phyloP scores from a whole-genome alignment of 2,113 vertebrate species.

The Ophiodon elongatus region DNA sequence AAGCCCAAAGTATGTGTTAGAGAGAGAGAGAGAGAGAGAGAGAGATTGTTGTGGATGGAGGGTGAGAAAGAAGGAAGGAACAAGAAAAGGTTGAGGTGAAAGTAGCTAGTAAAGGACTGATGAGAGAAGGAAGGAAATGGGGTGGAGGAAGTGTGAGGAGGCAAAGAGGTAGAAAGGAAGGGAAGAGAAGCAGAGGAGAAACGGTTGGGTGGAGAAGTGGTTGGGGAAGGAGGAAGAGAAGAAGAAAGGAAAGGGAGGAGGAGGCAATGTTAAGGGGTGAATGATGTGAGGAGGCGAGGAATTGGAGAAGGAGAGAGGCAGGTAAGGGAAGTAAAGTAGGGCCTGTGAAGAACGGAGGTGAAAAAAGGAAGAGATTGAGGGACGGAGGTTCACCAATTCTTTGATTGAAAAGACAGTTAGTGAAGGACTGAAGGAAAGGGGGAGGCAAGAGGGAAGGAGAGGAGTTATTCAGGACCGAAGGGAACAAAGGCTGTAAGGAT shows the following conservation, averaged over 20 bases:
- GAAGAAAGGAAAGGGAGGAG: neutral
- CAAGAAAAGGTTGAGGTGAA: neutral
- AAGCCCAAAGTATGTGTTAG: neutral
- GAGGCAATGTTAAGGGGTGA: neutral
- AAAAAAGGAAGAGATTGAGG: neutral
- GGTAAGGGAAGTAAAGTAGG: neutral
- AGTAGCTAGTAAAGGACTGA: neutral
- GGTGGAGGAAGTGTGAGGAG: neutral
- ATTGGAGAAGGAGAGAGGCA: neutral
- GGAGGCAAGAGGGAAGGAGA: neutral
- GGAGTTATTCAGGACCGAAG: neutral
- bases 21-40: too few species aligned
- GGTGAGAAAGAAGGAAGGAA: neutral
- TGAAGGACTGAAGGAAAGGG: neutral
- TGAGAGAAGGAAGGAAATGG: slow-evolving; percentile 1
- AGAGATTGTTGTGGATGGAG: neutral
- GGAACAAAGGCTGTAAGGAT: neutral
- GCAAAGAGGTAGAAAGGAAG: neutral
- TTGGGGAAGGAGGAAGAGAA: neutral
- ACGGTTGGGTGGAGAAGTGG: neutral
- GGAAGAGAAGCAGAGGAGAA: neutral
- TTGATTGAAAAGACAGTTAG: neutral
- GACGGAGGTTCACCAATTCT: neutral
- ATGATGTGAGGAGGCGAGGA: neutral
- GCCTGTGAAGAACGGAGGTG: neutral